Evolutionary conservation across 2,797 vertebrate genomes (phyloP), one percentile per base, ranked within the genome.

Genomic region (Lithobates pipiens): DNA sequence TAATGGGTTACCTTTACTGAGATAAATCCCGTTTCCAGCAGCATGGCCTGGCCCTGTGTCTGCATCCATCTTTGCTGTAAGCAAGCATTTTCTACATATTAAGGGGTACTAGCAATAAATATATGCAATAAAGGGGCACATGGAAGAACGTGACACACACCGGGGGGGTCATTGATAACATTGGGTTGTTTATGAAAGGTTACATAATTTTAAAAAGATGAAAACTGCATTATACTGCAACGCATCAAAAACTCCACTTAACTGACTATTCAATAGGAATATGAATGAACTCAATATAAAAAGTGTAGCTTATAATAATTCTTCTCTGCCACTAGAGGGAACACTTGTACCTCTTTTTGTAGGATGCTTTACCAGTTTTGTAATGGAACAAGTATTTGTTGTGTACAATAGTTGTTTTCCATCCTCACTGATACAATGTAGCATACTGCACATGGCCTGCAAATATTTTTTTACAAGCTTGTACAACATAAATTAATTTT

Each of bases 321-420:
- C n/a, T 25, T 10, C 69, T 70, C 46, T 29, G 10, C 42, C 77
- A 80, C 65, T 54, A 80, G 77, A 80, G 65, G 77, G 77, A 50
- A 18, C 77, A 34, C 27, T 46, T 46, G 25, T 18, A 15, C 3
- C 5, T 50, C 34, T 69, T 27, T 50, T 46, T 69, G 15, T 70
- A 70, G 9, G 16, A 29, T 29, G 27, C 10, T 68, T 68, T 68
- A 68, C 27, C 10, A 68, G 27, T 29, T 32, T 13, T 11, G 44
- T 10, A 46, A 46, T 46, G 10, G 44, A 11, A 46, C 4, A 54
- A 54, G 16, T 18, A 54, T 13, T 54, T 54, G 50, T 16, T 16
- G 13, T 54, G 16, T 54, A 54, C 18, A 54, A 54, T 18, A 18
- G 13, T 54, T 54, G 3, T 16, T 54, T 50, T 4, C 15, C 50